Percentiles rank a stretch among this genome's conserved stretches.
Conservation (phyloP, 2,113 vertebrate genomes). For the Synchiropus splendidus region DNA sequence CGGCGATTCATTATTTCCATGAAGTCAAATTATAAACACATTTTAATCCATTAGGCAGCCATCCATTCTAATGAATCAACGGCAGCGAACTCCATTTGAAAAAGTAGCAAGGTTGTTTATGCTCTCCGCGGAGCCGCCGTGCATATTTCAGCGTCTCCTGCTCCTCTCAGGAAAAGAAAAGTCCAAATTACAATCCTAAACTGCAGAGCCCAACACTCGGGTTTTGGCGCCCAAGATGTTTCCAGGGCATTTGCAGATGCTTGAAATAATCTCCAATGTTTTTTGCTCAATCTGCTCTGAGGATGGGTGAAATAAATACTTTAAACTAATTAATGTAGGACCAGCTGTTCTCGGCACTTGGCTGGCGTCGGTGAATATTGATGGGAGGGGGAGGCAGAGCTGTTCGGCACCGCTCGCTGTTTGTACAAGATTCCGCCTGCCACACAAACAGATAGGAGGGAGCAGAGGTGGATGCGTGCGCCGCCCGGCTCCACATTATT, state of each 20-base stretch:
- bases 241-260: slow-evolving; percentile 99
- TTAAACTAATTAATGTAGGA: slow-evolving; percentile 99
- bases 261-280: slow-evolving; percentile 99
- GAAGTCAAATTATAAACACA: slow-evolving; percentile 67
- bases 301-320: slow-evolving; percentile 99
- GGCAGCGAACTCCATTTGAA: slow-evolving; percentile 61
- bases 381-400: slow-evolving; percentile 66
- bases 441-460: slow-evolving; percentile 93
- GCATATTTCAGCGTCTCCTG: slow-evolving; percentile 61
- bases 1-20: slow-evolving; percentile 63
- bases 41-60: slow-evolving; percentile 69
- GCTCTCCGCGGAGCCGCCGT: slow-evolving; percentile 60
- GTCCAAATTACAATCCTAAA: slow-evolving; percentile 70
- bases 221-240: slow-evolving; percentile 91
- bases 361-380: slow-evolving; percentile 98
- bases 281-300: slow-evolving; percentile 99
- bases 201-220: slow-evolving; percentile 83
- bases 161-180: slow-evolving; percentile 29
- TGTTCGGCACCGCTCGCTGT: slow-evolving; percentile 74
- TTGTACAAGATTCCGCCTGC: slow-evolving; percentile 95
- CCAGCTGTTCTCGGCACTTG: slow-evolving; percentile 99
- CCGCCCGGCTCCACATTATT: too few relatives aligned
- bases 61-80: slow-evolving; percentile 73
- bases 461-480: slow-evolving; percentile 47
- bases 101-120: slow-evolving; percentile 64